phyloP scores from a whole-genome alignment of 2,113 vertebrate species.

The Hepsetus odoe region DNA sequence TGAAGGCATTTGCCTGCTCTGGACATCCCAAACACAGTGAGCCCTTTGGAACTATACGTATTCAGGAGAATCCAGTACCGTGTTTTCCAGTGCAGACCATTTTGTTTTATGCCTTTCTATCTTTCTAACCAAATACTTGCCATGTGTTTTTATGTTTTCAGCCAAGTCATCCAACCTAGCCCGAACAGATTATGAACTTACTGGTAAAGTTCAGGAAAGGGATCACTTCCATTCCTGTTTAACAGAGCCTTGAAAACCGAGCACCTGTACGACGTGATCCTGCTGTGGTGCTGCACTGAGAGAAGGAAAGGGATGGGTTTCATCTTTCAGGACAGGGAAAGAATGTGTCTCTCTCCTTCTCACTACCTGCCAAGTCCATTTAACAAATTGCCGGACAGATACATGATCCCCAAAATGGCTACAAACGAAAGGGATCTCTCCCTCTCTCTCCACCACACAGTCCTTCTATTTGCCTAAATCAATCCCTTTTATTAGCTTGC shows the following conservation, averaged over 20 bases:
- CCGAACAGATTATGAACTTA: conserved; percentile 28
- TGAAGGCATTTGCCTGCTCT: too few relatives aligned
- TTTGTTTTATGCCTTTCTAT: too few relatives aligned
- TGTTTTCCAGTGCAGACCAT: too few relatives aligned
- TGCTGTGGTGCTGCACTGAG: conserved; percentile 20
- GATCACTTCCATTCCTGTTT: conserved; percentile 1
- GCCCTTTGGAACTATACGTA: too few relatives aligned
- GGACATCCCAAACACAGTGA: too few relatives aligned
- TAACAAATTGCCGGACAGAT: conserved; percentile 46
- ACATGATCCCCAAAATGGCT: conserved; percentile 66
- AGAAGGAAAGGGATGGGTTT: conserved; percentile 20
- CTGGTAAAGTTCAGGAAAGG: conserved; percentile 17
- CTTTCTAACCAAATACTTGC: too few relatives aligned
- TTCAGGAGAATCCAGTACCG: too few relatives aligned
- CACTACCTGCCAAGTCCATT: conserved; percentile 40
- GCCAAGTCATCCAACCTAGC: background rate
- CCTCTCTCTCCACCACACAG: conserved; percentile 37
- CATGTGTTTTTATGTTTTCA: too few relatives aligned
- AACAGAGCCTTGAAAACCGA: conserved; percentile 10
- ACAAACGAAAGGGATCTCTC: conserved; percentile 62
- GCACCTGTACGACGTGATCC: conserved; percentile 16
- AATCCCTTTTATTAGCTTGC: conserved; percentile 58
- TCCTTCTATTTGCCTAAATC: conserved; percentile 22
- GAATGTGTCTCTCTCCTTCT: conserved; percentile 18
- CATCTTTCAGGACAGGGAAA: conserved; percentile 23